Conservation (phyloP, 1,140 invertebrate genomes). For the Drosophila persimilis region DNA sequence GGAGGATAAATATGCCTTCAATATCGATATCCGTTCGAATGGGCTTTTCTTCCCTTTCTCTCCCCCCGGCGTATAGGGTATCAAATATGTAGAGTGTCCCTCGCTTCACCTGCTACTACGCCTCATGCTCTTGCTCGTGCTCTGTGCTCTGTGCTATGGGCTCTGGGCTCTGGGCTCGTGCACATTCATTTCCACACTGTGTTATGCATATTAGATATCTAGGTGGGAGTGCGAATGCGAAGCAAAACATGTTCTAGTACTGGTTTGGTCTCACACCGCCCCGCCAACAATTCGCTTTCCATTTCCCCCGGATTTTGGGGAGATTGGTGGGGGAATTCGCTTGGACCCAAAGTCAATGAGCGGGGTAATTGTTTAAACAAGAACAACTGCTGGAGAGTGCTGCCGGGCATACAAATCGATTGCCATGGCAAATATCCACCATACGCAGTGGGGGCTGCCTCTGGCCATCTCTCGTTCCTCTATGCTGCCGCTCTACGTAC, state of each 20-base stretch:
- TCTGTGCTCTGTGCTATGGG: background rate
- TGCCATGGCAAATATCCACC: constrained; percentile 47
- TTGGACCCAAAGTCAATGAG: constrained; percentile 30
- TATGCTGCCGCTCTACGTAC: background rate
- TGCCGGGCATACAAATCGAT: constrained; percentile 51
- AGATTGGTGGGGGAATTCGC: constrained; percentile 5
- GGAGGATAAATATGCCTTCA: too few relatives aligned
- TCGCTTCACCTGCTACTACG: constrained; percentile 2
- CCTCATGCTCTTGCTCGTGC: too few relatives aligned
- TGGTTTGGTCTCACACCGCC: constrained; percentile 7
- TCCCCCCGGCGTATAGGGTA: too few relatives aligned
- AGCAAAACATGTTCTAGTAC: constrained; percentile 3
- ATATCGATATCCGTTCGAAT: background rate
- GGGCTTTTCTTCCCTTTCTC: background rate
- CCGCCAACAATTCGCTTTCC: constrained; percentile 6
- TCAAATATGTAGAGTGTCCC: too few relatives aligned
- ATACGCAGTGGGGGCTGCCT: constrained; percentile 28
- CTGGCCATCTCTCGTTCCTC: background rate
- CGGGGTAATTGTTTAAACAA: constrained; percentile 55
- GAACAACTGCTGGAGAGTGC: constrained; percentile 41
- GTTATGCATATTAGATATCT: constrained; percentile 73
- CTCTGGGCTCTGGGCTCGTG: background rate
- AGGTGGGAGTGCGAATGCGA: too few relatives aligned
- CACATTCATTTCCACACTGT: constrained; percentile 40
- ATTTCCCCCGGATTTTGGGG: background rate